Conservation (phyloP, 2,888 invertebrate genomes). For the Hypomecis punctinalis region DNA sequence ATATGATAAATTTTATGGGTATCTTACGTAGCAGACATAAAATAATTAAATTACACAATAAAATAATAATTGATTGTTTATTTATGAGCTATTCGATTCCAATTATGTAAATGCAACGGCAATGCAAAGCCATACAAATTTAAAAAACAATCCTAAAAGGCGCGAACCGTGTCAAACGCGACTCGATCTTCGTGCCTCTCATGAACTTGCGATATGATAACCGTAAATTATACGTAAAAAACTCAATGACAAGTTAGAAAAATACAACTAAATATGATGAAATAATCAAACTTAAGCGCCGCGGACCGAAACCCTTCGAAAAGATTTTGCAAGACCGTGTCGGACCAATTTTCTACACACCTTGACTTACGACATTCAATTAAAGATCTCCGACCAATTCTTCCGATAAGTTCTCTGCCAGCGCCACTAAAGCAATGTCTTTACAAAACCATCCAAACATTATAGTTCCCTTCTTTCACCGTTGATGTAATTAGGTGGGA, state of each 20-base stretch:
- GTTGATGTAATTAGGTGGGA: neutral
- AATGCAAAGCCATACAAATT: conserved; percentile 3
- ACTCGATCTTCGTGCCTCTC: conserved; percentile 5
- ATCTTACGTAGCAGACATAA: no score
- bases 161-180: conserved; percentile 4
- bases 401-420: neutral
- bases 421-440: conserved; percentile 22
- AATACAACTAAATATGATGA: conserved; percentile 21
- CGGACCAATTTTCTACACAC: conserved; percentile 38
- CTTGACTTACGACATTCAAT: conserved; percentile 43
- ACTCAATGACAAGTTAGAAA: conserved; percentile 19
- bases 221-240: conserved; percentile 18
- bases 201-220: conserved; percentile 17
- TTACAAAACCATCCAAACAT: conserved; percentile 28
- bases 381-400: conserved; percentile 12
- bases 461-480: neutral
- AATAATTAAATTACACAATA: no score
- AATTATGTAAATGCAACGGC: neutral
- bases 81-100: no score
- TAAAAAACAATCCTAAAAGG: neutral
- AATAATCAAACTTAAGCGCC: conserved; percentile 30
- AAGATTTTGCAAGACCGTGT: conserved; percentile 38
- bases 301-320: conserved; percentile 27
- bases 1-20: no score
- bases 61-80: no score